Evolutionary conservation across 2,888 invertebrate genomes (phyloP).

Genomic region (Tyria jacobaeae): DNA sequence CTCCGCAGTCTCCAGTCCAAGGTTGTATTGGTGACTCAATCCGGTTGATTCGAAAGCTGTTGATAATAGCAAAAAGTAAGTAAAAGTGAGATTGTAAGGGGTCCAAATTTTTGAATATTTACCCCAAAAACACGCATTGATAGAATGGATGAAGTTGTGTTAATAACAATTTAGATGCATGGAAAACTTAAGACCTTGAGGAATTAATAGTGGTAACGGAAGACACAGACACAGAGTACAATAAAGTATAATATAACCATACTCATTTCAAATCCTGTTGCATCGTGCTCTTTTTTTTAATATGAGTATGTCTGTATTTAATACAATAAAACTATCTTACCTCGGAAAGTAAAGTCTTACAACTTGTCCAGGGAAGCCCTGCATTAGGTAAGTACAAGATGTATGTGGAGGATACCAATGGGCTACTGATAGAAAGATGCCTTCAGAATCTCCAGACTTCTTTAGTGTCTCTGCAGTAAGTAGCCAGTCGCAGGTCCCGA

Average conservation of each 20-base stretch:
- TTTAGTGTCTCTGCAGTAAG: constrained; percentile 93
- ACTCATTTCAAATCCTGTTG: too few relatives aligned
- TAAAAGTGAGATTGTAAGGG: too few relatives aligned
- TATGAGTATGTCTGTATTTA: not conserved
- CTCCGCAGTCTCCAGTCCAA: constrained; percentile 95
- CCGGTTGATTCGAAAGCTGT: constrained; percentile 94
- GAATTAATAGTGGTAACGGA: too few relatives aligned
- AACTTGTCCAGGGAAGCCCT: constrained; percentile 94
- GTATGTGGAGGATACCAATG: constrained; percentile 98
- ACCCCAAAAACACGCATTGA: not conserved
- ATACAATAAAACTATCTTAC: constrained; percentile 69
- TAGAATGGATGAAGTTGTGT: not conserved
- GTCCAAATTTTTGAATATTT: too few relatives aligned
- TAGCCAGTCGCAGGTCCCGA: constrained; percentile 96
- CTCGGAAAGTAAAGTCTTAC: constrained; percentile 96
- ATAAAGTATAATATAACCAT: too few relatives aligned
- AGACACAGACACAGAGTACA: too few relatives aligned
- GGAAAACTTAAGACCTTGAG: too few relatives aligned
- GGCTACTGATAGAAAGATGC: constrained; percentile 95
- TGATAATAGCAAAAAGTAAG: constrained; percentile 5
- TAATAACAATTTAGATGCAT: too few relatives aligned
- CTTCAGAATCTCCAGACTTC: constrained; percentile 93
- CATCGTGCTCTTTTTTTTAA: too few relatives aligned
- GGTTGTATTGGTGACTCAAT: constrained; percentile 95
- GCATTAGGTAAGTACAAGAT: constrained; percentile 95